These are phyloP conservation scores for Polydesmus complanatus DNA, from an alignment of 2,888 invertebrate species.

Conservation along the genomic window DNA sequence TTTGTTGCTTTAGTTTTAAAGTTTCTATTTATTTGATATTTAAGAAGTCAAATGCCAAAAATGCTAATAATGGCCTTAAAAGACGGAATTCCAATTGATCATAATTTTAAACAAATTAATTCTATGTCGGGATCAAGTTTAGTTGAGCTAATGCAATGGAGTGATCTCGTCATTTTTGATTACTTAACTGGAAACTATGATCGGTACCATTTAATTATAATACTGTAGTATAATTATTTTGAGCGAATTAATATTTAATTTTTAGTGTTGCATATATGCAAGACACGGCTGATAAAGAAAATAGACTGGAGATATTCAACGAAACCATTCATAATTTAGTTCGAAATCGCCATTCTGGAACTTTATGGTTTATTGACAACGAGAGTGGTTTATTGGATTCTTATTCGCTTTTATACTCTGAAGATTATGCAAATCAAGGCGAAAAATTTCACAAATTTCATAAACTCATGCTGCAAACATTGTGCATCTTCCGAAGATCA, in stretches of 20 bases:
- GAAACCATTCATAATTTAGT: conserved; percentile 32
- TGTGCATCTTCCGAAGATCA: conserved; percentile 29
- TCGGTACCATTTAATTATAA: conserved; percentile 25
- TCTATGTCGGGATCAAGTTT: conserved; percentile 21
- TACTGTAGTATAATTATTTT: not conserved
- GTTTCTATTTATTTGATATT: conserved; percentile 19
- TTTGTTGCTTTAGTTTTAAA: not conserved
- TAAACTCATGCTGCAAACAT: conserved; percentile 27
- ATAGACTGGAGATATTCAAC: conserved; percentile 27
- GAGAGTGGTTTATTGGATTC: conserved; percentile 33
- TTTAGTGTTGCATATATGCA: conserved; percentile 32
- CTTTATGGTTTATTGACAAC: conserved; percentile 34
- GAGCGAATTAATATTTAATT: not conserved
- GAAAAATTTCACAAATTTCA: conserved; percentile 28
- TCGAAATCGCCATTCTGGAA: conserved; percentile 25
- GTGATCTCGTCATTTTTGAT: conserved; percentile 32
- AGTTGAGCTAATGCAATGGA: conserved; percentile 31
- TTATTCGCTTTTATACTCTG: conserved; percentile 28
- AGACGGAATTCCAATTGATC: conserved; percentile 22
- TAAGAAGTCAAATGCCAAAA: conserved; percentile 25
- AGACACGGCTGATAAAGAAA: conserved; percentile 31
- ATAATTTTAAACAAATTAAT: conserved; percentile 18
- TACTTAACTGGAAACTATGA: conserved; percentile 35
- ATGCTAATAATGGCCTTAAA: conserved; percentile 26
- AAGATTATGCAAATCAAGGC: conserved; percentile 11